A percentile compares a stretch with the other conserved stretches of the same genome.
Conservation (phyloP, 53 echinoderm and acorn worm genomes). For the Stichopus horrens region DNA sequence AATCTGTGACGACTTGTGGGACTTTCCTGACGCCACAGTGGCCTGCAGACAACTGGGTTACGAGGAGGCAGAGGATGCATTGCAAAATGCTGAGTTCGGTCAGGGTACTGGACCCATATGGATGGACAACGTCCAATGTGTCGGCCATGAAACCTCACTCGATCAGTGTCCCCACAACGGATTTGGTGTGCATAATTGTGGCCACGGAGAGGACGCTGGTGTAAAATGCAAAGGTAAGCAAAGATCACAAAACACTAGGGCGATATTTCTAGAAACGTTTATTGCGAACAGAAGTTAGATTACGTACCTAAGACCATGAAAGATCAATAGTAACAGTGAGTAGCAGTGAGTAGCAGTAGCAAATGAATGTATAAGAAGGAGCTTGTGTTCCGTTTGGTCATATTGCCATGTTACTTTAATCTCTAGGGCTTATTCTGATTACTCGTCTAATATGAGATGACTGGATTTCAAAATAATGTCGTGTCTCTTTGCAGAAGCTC, state of each 20-base stretch:
- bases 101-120: neutral
- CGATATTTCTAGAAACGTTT: neutral
- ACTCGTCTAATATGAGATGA: neutral
- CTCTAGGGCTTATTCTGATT: too few relatives aligned
- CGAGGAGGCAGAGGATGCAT: neutral
- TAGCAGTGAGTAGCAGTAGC: neutral
- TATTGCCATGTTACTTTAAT: too few relatives aligned
- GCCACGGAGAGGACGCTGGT: neutral
- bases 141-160: neutral
- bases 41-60: slow-evolving; percentile 3
- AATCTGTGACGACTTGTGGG: neutral
- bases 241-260: neutral
- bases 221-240: neutral
- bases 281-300: neutral
- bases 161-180: neutral
- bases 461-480: neutral
- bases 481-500: neutral
- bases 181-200: neutral
- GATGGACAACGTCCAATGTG: neutral
- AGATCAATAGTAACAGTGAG: too few relatives aligned
- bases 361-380: neutral
- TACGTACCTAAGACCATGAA: too few relatives aligned
- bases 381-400: too few relatives aligned
- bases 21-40: neutral
- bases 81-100: neutral